Evolutionary conservation across 1,140 invertebrate genomes (phyloP).

Genomic region (Phocides pigmalion): DNA sequence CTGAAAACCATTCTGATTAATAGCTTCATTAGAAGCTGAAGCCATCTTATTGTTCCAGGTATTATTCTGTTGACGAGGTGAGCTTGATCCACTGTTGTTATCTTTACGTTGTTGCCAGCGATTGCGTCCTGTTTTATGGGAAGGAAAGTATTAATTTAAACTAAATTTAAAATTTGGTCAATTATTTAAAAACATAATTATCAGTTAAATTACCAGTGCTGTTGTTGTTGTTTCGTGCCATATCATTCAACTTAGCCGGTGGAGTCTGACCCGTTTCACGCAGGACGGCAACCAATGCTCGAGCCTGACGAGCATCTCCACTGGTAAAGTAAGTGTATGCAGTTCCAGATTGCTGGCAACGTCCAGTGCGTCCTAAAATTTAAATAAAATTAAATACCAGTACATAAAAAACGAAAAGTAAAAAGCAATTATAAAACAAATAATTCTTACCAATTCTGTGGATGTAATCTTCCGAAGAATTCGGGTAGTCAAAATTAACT

Average conservation of each 20-base stretch:
- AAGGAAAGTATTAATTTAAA: too few species aligned
- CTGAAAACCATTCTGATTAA: constrained; percentile 61
- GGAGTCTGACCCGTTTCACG: constrained; percentile 96
- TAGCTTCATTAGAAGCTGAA: constrained; percentile 54
- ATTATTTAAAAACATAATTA: constrained; percentile 1
- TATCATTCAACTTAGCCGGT: constrained; percentile 85
- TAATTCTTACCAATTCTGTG: constrained; percentile 93
- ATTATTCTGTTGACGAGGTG: constrained; percentile 73
- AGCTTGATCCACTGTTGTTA: constrained; percentile 73
- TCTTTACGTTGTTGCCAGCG: constrained; percentile 83
- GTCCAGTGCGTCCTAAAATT: constrained; percentile 91
- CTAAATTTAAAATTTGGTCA: neutral
- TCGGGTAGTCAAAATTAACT: constrained; percentile 99
- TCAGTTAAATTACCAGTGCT: constrained; percentile 57
- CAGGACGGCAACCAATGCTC: constrained; percentile 94
- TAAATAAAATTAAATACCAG: constrained; percentile 14
- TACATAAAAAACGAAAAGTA: neutral
- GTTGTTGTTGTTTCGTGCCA: constrained; percentile 74
- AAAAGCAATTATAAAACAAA: constrained; percentile 14
- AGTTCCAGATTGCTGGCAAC: constrained; percentile 96
- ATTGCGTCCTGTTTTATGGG: constrained; percentile 67
- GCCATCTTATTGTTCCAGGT: constrained; percentile 82
- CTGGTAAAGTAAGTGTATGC: constrained; percentile 99
- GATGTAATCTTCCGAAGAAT: constrained; percentile 99
- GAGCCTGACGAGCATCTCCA: constrained; percentile 94